Evolutionary conservation across 2,113 vertebrate genomes (phyloP).

Genomic region (Pollachius pollachius): DNA sequence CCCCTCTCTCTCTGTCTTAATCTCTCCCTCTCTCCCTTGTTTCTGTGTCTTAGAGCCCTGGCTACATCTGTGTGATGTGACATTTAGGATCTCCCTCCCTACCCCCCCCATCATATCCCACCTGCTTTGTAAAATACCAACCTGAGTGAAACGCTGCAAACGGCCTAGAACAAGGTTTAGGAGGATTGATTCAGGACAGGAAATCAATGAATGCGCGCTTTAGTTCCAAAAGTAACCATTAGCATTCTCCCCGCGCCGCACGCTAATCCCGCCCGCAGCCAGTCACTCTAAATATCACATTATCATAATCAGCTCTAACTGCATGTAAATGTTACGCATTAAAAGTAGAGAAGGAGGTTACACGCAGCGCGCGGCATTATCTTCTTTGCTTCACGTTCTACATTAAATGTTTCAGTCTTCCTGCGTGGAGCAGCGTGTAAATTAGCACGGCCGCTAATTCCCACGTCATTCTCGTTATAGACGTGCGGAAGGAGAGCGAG

Average conservation of each 20-base stretch:
- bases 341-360: constrained; percentile 57
- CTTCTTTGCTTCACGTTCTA: no score
- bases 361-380: constrained; percentile 1
- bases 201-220: constrained; percentile 73
- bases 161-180: constrained; percentile 58
- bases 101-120: background rate
- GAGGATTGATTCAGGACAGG: constrained; percentile 67
- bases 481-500: constrained; percentile 13
- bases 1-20: no score
- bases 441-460: constrained; percentile 26
- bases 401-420: no score
- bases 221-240: constrained; percentile 71
- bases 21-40: constrained; percentile 7
- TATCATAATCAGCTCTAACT: constrained; percentile 80
- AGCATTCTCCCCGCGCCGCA: constrained; percentile 70
- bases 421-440: constrained; percentile 6
- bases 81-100: constrained; percentile 67
- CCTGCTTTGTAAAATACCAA: constrained; percentile 45
- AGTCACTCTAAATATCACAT: constrained; percentile 78
- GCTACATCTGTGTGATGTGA: constrained; percentile 78
- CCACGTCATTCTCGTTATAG: constrained; percentile 19
- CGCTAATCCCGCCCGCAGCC: constrained; percentile 68
- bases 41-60: constrained; percentile 52
- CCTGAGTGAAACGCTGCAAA: background rate
- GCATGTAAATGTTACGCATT: constrained; percentile 75